Conservation (phyloP, 2,888 invertebrate genomes). For the Drosophila mulleri region DNA sequence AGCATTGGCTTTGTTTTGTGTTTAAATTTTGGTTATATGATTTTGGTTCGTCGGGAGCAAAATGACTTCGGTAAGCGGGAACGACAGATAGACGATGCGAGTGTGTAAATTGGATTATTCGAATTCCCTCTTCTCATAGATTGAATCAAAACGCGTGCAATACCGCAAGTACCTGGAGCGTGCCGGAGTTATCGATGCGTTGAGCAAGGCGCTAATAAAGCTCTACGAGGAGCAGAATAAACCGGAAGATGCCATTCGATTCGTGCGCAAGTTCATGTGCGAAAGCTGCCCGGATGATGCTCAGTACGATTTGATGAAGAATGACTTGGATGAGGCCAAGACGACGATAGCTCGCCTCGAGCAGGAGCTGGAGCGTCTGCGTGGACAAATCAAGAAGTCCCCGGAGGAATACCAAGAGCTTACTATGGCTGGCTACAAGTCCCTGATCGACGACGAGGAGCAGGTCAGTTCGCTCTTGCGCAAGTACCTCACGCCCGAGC, state of each 20-base stretch:
- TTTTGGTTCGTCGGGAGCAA: constrained; percentile 28
- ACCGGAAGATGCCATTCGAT: constrained; percentile 84
- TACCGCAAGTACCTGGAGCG: constrained; percentile 85
- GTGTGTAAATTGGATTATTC: not conserved
- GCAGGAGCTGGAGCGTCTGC: constrained; percentile 81
- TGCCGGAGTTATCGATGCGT: constrained; percentile 84
- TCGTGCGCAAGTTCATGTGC: constrained; percentile 84
- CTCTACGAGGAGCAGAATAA: constrained; percentile 85
- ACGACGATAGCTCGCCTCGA: constrained; percentile 79
- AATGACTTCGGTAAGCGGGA: constrained; percentile 82
- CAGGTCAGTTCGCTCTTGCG: constrained; percentile 87
- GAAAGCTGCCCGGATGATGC: constrained; percentile 84
- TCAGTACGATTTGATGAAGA: constrained; percentile 81
- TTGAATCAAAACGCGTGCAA: constrained; percentile 85
- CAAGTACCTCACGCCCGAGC: constrained; percentile 87
- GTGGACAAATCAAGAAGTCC: constrained; percentile 83
- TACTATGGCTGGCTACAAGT: constrained; percentile 86
- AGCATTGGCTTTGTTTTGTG: constrained; percentile 42
- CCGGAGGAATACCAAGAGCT: constrained; percentile 84
- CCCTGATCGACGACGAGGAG: constrained; percentile 86
- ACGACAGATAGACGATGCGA: not conserved
- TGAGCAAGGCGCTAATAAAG: constrained; percentile 84
- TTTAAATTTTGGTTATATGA: constrained; percentile 49
- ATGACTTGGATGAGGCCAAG: constrained; percentile 81
- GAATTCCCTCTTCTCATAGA: constrained; percentile 52